phyloP scores from a whole-genome alignment of 2,888 invertebrate species.

The Exephanes ischioxanthus region DNA sequence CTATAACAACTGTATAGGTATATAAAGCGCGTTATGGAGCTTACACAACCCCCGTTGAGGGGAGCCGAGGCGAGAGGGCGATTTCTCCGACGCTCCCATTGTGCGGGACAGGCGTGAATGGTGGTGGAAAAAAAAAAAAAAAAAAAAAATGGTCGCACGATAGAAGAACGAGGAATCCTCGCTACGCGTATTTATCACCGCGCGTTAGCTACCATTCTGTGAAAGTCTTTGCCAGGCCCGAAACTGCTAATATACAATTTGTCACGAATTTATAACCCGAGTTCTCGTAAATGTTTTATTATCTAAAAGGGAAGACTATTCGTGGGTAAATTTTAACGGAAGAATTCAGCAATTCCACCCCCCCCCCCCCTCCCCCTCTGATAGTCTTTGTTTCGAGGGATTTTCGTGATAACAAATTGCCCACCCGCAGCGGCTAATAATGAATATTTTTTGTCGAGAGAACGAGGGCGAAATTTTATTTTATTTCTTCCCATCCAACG shows the following conservation, averaged over 20 bases:
- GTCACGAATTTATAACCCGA: constrained; percentile 15
- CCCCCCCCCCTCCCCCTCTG: too few species aligned
- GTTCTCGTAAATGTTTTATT: background rate
- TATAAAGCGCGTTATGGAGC: constrained; percentile 9
- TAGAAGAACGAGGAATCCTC: constrained; percentile 29
- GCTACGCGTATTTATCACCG: constrained; percentile 33
- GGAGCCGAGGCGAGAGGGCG: constrained; percentile 41
- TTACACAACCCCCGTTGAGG: constrained; percentile 51
- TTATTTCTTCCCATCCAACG: background rate
- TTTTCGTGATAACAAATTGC: background rate
- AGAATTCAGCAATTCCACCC: background rate
- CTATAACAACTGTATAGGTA: constrained; percentile 33
- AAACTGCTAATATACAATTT: constrained; percentile 1
- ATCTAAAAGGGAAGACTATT: background rate
- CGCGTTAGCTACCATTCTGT: constrained; percentile 34
- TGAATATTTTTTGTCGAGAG: background rate
- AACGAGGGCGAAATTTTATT: background rate
- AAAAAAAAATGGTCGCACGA: background rate
- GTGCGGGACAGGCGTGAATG: constrained; percentile 26
- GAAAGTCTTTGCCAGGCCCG: constrained; percentile 23
- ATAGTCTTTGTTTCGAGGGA: background rate
- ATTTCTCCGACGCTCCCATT: constrained; percentile 20
- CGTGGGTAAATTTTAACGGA: background rate
- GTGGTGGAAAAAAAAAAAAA: constrained; percentile 11
- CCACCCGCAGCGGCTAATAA: background rate